Percentiles rank a stretch among this genome's conserved stretches.
phyloP scores from a whole-genome alignment of 1,140 invertebrate species.

The Penaeus chinensis region DNA sequence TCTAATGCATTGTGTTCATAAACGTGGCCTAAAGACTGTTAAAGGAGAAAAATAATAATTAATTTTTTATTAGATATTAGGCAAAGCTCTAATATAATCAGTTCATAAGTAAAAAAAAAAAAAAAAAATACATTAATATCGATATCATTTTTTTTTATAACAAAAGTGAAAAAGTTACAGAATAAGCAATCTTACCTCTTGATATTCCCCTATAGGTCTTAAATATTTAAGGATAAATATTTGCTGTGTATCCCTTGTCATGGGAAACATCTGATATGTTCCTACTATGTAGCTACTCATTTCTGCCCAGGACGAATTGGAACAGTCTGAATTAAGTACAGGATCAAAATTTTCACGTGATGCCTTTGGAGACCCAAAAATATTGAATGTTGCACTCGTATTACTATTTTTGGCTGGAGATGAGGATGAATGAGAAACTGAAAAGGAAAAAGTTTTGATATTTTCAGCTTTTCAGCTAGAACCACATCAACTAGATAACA shows the following conservation, averaged over 20 bases:
- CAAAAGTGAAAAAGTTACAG: neutral
- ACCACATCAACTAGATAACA: too few species aligned
- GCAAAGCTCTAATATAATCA: neutral
- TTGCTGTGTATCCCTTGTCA: slow-evolving; percentile 86
- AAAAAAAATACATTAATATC: slow-evolving; percentile 18
- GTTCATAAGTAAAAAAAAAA: neutral
- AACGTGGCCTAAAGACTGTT: slow-evolving; percentile 86
- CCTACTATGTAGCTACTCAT: slow-evolving; percentile 89
- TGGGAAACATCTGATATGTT: slow-evolving; percentile 85
- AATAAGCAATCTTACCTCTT: slow-evolving; percentile 78
- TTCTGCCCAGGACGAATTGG: slow-evolving; percentile 90
- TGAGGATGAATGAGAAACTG: neutral
- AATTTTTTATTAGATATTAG: neutral
- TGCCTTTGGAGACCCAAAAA: slow-evolving; percentile 51
- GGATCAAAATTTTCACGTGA: slow-evolving; percentile 14
- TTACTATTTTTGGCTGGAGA: slow-evolving; percentile 35
- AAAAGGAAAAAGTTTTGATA: neutral
- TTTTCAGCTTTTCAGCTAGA: too few species aligned
- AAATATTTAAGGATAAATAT: slow-evolving; percentile 93
- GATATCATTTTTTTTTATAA: neutral
- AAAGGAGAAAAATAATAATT: slow-evolving; percentile 56
- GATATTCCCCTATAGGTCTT: slow-evolving; percentile 95
- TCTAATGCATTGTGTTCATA: slow-evolving; percentile 92
- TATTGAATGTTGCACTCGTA: slow-evolving; percentile 46
- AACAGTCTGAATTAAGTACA: slow-evolving; percentile 59